These are phyloP conservation scores for Callopanchax toddi DNA, from an alignment of 2,113 vertebrate species.

Conservation along the genomic window DNA sequence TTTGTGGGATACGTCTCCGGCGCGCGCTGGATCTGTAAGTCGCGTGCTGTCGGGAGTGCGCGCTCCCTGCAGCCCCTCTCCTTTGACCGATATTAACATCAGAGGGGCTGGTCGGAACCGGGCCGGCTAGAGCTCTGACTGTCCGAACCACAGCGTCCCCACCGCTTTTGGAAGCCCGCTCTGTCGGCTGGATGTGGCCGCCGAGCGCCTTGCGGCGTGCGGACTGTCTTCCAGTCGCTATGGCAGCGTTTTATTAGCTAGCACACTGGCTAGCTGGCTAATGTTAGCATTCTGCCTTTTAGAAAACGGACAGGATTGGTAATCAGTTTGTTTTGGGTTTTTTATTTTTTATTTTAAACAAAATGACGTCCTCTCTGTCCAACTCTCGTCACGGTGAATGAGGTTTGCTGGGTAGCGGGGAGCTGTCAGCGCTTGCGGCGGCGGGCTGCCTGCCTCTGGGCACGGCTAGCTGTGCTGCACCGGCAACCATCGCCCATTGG, in stretches of 20 bases:
- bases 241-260: slow-evolving; percentile 67
- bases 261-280: slow-evolving; percentile 66
- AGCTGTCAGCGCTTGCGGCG: slow-evolving; percentile 42
- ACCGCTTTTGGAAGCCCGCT: slow-evolving; percentile 26
- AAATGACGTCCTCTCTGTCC: neutral
- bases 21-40: slow-evolving; percentile 61
- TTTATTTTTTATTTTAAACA: no score
- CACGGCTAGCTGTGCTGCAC: slow-evolving; percentile 64
- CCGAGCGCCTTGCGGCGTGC: slow-evolving; percentile 34
- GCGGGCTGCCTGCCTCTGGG: slow-evolving; percentile 61
- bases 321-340: neutral
- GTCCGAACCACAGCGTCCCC: slow-evolving; percentile 47
- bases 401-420: neutral
- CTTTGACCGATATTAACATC: slow-evolving; percentile 67
- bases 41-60: slow-evolving; percentile 69
- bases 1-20: slow-evolving; percentile 77
- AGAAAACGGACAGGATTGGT: slow-evolving; percentile 8
- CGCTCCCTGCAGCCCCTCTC: slow-evolving; percentile 75
- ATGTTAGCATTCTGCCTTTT: slow-evolving; percentile 60
- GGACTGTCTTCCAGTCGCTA: slow-evolving; percentile 60
- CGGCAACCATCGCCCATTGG: slow-evolving; percentile 48
- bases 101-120: slow-evolving; percentile 64
- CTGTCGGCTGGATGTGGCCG: slow-evolving; percentile 29
- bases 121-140: slow-evolving; percentile 60
- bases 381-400: neutral